Evolutionary conservation across 2,888 invertebrate genomes (phyloP).

Genomic region (Meteorus cinctellus): DNA sequence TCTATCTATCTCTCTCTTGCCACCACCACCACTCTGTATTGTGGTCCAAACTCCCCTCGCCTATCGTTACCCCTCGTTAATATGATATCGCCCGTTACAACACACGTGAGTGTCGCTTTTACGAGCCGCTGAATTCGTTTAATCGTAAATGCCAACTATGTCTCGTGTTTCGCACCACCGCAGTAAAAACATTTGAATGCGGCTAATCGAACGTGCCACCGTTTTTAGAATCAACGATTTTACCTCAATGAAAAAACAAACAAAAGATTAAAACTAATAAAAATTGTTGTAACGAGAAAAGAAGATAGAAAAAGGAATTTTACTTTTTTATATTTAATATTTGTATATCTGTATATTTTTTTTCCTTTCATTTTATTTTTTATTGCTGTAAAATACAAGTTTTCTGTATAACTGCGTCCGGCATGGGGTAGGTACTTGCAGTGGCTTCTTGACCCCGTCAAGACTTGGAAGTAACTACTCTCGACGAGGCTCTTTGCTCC

Average conservation of each 20-base stretch:
- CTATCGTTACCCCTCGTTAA: slow-evolving; percentile 42
- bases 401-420: background rate
- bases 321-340: background rate
- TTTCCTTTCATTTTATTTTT: slow-evolving; percentile 33
- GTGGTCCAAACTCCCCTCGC: slow-evolving; percentile 33
- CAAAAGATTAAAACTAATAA: slow-evolving; percentile 21
- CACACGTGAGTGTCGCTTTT: slow-evolving; percentile 50
- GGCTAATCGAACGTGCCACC: slow-evolving; percentile 42
- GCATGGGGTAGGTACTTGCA: background rate
- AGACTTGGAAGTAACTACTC: slow-evolving; percentile 26
- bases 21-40: background rate
- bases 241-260: slow-evolving; percentile 11
- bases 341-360: slow-evolving; percentile 29
- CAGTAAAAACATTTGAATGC: slow-evolving; percentile 37
- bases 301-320: slow-evolving; percentile 26
- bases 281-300: slow-evolving; percentile 12
- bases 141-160: slow-evolving; percentile 41
- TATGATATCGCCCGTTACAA: slow-evolving; percentile 50
- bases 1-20: slow-evolving; percentile 14
- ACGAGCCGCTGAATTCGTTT: slow-evolving; percentile 53
- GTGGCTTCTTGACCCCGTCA: slow-evolving; percentile 29
- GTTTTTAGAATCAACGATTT: slow-evolving; percentile 29
- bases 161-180: slow-evolving; percentile 33
- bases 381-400: background rate
- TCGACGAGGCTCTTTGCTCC: slow-evolving; percentile 6